These are phyloP conservation scores for Penaeus monodon DNA, from an alignment of 2,888 invertebrate genomes.

Conservation along the genomic window DNA sequence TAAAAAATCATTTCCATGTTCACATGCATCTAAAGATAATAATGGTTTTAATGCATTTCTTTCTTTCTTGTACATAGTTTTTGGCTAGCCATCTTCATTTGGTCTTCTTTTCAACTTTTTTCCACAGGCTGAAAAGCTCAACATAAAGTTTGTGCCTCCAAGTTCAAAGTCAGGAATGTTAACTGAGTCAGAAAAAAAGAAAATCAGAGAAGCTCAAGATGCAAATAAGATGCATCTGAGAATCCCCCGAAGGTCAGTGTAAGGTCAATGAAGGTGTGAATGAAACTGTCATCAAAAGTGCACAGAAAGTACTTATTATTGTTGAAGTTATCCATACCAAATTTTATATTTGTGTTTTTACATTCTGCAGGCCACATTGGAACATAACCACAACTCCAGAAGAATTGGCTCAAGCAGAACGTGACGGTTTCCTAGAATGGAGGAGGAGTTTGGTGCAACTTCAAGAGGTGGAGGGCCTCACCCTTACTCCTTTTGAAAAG, in stretches of 20 bases:
- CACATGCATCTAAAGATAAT: background rate
- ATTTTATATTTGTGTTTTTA: background rate
- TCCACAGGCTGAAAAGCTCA: slow-evolving; percentile 56
- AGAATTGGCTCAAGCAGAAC: slow-evolving; percentile 84
- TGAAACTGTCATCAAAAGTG: background rate
- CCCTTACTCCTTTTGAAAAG: slow-evolving; percentile 96
- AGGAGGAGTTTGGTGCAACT: slow-evolving; percentile 83
- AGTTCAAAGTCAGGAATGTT: slow-evolving; percentile 38
- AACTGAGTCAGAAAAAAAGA: slow-evolving; percentile 41
- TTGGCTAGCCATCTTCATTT: too few relatives aligned
- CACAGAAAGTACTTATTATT: background rate
- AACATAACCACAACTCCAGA: slow-evolving; percentile 75
- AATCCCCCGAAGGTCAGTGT: slow-evolving; percentile 58
- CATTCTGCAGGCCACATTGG: slow-evolving; percentile 60
- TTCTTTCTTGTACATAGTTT: too few relatives aligned
- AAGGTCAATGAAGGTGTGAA: background rate
- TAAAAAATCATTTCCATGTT: background rate
- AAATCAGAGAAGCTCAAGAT: slow-evolving; percentile 47
- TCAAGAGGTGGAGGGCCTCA: slow-evolving; percentile 83
- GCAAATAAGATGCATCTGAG: slow-evolving; percentile 44
- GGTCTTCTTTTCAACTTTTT: background rate
- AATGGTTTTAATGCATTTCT: too few relatives aligned
- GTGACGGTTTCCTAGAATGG: slow-evolving; percentile 90
- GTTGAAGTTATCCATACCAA: background rate
- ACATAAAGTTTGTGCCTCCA: slow-evolving; percentile 51